A percentile compares a stretch with the other conserved stretches of the same genome.
phyloP scores from a whole-genome alignment of 2,888 invertebrate genomes.

The Drosophila glabriapex region DNA sequence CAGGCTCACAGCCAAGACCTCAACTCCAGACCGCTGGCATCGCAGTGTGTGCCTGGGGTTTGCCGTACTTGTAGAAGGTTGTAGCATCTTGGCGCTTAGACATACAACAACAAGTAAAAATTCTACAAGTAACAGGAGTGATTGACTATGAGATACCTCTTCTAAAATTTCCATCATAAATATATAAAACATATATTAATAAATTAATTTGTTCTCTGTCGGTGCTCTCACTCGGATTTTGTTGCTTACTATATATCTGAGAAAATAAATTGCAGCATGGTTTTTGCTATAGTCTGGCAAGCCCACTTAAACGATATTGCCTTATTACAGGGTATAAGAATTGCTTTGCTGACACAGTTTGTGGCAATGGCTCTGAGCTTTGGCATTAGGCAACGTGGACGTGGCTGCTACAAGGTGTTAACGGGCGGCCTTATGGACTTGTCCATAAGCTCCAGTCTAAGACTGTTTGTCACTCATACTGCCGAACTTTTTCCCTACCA shows the following conservation, averaged over 20 bases:
- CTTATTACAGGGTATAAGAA: conserved; percentile 55
- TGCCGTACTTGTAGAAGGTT: conserved; percentile 57
- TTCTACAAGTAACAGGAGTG: background rate
- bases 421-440: conserved; percentile 79
- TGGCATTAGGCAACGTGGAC: conserved; percentile 80
- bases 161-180: background rate
- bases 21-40: conserved; percentile 20
- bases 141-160: conserved; percentile 25
- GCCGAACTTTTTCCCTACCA: conserved; percentile 5
- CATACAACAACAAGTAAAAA: conserved; percentile 46
- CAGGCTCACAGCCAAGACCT: conserved; percentile 32
- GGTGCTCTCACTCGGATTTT: background rate
- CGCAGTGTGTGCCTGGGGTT: conserved; percentile 46
- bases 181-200: background rate
- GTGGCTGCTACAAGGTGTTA: conserved; percentile 80
- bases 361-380: conserved; percentile 81
- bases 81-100: conserved; percentile 53
- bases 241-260: background rate
- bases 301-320: background rate
- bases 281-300: background rate
- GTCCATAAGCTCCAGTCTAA: conserved; percentile 77
- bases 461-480: conserved; percentile 66
- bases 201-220: too few relatives aligned
- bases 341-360: conserved; percentile 81
- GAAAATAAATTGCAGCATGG: background rate